Conservation (phyloP, 2,888 invertebrate species). For the Drosophila algonquin region DNA sequence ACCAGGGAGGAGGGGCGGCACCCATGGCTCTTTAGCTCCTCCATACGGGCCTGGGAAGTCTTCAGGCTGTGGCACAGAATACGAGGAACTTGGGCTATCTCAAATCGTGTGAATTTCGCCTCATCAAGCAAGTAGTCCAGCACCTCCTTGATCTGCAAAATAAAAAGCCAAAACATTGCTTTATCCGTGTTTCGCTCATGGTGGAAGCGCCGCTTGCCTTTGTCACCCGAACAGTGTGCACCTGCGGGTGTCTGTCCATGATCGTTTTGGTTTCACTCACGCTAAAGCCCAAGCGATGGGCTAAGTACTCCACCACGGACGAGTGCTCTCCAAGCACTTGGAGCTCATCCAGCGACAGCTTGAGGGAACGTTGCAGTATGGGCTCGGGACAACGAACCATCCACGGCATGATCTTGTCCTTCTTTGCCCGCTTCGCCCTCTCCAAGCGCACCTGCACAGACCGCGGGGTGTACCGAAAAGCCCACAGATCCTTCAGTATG, state of each 20-base stretch:
- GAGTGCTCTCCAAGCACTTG: conserved; percentile 85
- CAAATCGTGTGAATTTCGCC: conserved; percentile 85
- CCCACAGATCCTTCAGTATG: conserved; percentile 87
- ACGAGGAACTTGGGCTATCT: conserved; percentile 86
- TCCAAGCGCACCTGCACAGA: conserved; percentile 85
- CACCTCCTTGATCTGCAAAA: conserved; percentile 85
- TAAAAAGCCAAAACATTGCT: not conserved
- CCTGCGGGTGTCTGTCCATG: conserved; percentile 85
- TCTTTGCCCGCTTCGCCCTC: conserved; percentile 84
- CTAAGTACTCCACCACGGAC: conserved; percentile 85
- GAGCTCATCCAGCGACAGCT: conserved; percentile 81
- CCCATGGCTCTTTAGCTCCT: conserved; percentile 85
- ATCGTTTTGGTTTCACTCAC: conserved; percentile 85
- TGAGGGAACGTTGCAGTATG: conserved; percentile 84
- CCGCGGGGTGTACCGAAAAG: conserved; percentile 86
- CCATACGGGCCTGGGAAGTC: conserved; percentile 85
- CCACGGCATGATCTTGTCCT: conserved; percentile 87
- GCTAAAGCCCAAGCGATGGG: conserved; percentile 85
- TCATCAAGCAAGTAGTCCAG: conserved; percentile 86
- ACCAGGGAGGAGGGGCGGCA: conserved; percentile 85
- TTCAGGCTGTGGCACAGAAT: conserved; percentile 86
- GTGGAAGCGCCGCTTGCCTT: conserved; percentile 83
- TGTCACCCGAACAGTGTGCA: conserved; percentile 85
- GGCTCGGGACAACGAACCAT: conserved; percentile 87
- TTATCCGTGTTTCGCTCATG: not conserved